A percentile compares a stretch with the other conserved stretches of the same genome.
phyloP scores from a whole-genome alignment of 2,113 vertebrate genomes.

The Emydocephalus ijimae region DNA sequence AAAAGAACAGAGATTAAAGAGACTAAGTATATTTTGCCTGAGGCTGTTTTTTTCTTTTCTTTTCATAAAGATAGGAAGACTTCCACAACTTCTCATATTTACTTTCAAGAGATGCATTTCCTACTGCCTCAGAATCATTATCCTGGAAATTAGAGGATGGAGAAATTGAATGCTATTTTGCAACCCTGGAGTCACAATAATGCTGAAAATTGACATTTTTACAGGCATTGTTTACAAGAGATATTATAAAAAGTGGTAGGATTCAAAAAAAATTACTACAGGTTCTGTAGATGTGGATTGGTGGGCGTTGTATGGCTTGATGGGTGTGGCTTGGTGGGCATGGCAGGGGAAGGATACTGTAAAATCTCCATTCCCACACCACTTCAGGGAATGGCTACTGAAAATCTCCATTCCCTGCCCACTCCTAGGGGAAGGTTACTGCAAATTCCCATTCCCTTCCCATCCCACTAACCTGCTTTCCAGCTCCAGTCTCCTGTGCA shows the following conservation, averaged over 20 bases:
- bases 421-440: too few relatives aligned
- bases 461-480: too few relatives aligned
- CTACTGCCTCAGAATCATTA: neutral
- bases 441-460: too few relatives aligned
- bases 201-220: neutral
- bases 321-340: too few relatives aligned
- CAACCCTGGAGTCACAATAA: neutral
- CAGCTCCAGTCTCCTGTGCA: too few relatives aligned
- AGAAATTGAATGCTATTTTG: neutral
- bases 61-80: neutral
- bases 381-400: too few relatives aligned
- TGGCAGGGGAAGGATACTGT: too few relatives aligned
- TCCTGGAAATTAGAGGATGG: neutral
- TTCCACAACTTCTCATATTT: neutral
- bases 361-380: too few relatives aligned
- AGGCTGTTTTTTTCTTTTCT: neutral
- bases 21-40: neutral
- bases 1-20: neutral
- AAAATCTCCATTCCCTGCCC: too few relatives aligned
- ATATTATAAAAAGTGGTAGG: neutral
- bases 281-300: too few relatives aligned
- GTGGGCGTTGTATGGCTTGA: too few relatives aligned
- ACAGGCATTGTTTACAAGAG: neutral
- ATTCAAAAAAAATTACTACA: too few relatives aligned
- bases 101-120: neutral